A percentile compares a stretch with the other conserved stretches of the same genome.
These are phyloP conservation scores for Nephrotoma guestfalica DNA, from an alignment of 2,888 invertebrate species.

Conservation along the genomic window DNA sequence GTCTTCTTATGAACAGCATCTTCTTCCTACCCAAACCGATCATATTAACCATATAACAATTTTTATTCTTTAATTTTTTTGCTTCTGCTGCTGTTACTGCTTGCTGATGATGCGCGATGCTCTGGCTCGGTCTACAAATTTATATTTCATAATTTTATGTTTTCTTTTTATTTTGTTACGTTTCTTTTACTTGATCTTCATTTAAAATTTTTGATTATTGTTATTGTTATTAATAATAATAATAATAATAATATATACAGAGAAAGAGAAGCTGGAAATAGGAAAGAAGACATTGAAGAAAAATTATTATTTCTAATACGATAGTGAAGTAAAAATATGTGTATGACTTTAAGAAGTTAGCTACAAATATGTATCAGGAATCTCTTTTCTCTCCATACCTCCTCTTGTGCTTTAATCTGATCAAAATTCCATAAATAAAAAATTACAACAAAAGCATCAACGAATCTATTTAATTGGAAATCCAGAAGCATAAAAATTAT, in stretches of 20 bases:
- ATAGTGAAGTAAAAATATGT: background rate
- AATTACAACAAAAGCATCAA: background rate
- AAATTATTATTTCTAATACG: background rate
- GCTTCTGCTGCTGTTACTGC: background rate
- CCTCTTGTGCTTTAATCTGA: background rate
- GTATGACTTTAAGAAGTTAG: background rate
- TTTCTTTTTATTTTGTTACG: background rate
- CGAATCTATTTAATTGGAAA: background rate
- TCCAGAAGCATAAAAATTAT: background rate
- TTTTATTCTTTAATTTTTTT: background rate
- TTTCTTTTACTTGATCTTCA: background rate
- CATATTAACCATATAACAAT: background rate
- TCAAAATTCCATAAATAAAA: background rate
- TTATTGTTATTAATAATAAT: background rate
- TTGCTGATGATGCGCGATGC: background rate
- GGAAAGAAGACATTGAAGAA: background rate
- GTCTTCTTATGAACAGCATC: background rate
- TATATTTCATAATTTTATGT: background rate
- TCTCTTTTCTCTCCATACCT: background rate
- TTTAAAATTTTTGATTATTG: background rate
- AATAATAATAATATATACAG: background rate
- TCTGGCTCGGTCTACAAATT: background rate
- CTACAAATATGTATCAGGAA: background rate
- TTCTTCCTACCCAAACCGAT: background rate
- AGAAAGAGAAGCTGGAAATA: background rate